Base-by-base conservation (phyloP, 2,888 invertebrate genomes). In the Meghimatium bilineatum region DNA sequence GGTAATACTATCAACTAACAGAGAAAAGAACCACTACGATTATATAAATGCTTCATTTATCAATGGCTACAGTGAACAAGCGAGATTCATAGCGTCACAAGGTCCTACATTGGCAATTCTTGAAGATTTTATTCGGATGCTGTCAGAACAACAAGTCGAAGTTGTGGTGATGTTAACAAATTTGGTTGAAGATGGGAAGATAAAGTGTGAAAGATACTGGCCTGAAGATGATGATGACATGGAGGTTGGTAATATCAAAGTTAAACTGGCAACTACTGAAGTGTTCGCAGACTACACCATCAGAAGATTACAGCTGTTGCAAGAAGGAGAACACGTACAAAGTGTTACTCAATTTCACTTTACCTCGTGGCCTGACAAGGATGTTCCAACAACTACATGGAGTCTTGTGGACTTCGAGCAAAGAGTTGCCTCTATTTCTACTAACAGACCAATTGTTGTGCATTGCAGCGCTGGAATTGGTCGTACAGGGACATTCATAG, bases 211-310 rank as follows among this genome's bases (percentile, higher is more conserved):
- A n/a, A n/a, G n/a, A n/a, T n/a, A n/a, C n/a, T n/a, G n/a, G n/a
- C n/a, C n/a, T n/a, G n/a, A n/a, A 69, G 72, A 72, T 1, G 72
- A 38, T n/a, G 44, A 44, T 38, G 72, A 44, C 10, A 44, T 72
- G 2, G 8, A 69, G 1, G 23, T 23, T 12, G 69, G 69, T 69
- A 20, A 69, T 23, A 36, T 69, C 69, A 69, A 72, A 44, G 12
- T 44, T 10, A 72, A 72, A 20, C 44, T 72, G 26, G n/a, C 72
- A 72, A 44, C 44, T 44, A 72, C 72, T 12, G 44, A 72, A 72
- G 72, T 72, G 12, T 72, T 72, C 44, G 72, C 72, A n/a, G 72
- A 72, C n/a, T 72, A 72, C 44, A 72, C 72, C n/a, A 44, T 72
- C 72, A 38, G 72, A 10, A 72, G 72, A 44, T 44, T 72, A n/a